A percentile compares a stretch with the other conserved stretches of the same genome.
phyloP scores from a whole-genome alignment of 2,888 invertebrate species.

The Erynnis tages region DNA sequence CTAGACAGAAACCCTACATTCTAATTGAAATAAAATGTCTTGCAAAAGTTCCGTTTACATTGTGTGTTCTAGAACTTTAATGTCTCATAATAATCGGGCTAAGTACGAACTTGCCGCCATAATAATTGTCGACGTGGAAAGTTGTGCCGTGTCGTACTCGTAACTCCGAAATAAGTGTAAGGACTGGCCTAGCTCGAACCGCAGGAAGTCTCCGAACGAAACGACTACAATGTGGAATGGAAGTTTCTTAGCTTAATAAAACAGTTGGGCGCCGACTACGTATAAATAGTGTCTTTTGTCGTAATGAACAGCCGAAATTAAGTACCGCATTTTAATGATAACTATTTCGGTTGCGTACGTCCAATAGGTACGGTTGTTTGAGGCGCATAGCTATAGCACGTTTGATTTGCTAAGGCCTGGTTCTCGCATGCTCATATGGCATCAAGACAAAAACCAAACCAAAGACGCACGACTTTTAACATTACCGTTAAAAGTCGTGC shows the following conservation, averaged over 20 bases:
- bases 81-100: conserved; percentile 12
- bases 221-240: conserved; percentile 7
- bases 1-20: background rate
- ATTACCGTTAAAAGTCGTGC: too few species aligned
- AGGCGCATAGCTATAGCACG: too few species aligned
- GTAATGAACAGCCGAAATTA: background rate
- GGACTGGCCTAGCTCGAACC: conserved; percentile 7
- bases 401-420: too few species aligned
- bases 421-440: too few species aligned
- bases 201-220: conserved; percentile 4
- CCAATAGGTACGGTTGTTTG: background rate
- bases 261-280: background rate
- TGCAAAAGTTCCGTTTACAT: background rate
- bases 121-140: conserved; percentile 17
- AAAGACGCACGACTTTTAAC: too few species aligned
- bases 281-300: background rate
- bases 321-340: background rate
- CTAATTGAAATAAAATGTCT: conserved; percentile 3
- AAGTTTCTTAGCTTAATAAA: conserved; percentile 1
- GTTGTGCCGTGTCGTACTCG: conserved; percentile 9
- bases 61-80: conserved; percentile 3
- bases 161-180: conserved; percentile 18
- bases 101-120: conserved; percentile 12
- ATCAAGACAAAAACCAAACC: too few species aligned
- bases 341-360: background rate